A percentile compares a stretch with the other conserved stretches of the same genome.
phyloP scores from a whole-genome alignment of 2,888 invertebrate species.

The Chirona hameri region DNA sequence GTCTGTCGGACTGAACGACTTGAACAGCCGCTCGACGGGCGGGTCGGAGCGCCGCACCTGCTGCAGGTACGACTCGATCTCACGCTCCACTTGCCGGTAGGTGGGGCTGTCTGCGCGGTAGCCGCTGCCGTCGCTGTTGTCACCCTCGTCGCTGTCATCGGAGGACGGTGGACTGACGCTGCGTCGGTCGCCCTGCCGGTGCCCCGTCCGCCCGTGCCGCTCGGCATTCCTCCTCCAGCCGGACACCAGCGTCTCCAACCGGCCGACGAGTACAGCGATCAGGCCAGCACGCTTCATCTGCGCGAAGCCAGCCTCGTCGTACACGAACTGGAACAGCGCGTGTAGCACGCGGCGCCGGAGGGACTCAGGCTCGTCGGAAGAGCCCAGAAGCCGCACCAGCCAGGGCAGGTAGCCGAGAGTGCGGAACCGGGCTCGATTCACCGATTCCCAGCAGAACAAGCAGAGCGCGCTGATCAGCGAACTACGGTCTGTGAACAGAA shows the following conservation, averaged over 20 bases:
- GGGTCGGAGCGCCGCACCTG: neutral
- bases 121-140: neutral
- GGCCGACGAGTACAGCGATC: neutral
- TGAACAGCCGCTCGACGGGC: neutral
- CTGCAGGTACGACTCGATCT: slow-evolving; percentile 5
- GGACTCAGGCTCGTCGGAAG: neutral
- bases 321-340: slow-evolving; percentile 28
- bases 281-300: slow-evolving; percentile 22
- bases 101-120: slow-evolving; percentile 28
- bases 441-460: slow-evolving; percentile 11
- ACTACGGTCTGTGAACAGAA: neutral
- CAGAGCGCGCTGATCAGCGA: slow-evolving; percentile 2
- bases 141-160: neutral
- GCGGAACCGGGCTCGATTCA: slow-evolving; percentile 12
- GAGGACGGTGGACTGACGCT: no score
- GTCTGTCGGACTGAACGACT: slow-evolving; percentile 22
- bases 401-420: neutral
- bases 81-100: slow-evolving; percentile 1
- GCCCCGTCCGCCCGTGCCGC: neutral
- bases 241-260: neutral
- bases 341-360: slow-evolving; percentile 13
- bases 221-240: neutral
- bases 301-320: neutral
- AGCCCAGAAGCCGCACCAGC: neutral
- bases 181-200: neutral